Conservation (phyloP, 2,888 invertebrate genomes). For the Tipula helvola region DNA sequence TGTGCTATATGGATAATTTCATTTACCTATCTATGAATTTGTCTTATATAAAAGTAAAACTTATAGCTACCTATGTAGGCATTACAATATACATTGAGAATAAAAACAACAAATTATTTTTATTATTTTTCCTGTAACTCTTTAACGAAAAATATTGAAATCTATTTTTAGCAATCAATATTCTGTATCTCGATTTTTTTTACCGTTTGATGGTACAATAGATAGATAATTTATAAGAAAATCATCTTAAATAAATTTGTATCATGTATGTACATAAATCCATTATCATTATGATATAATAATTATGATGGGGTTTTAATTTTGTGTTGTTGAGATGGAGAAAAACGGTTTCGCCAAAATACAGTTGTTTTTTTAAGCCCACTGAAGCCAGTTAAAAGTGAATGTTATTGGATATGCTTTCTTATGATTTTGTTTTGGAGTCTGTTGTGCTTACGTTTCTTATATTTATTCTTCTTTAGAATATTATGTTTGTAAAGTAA, state of each 20-base stretch:
- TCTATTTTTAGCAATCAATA: neutral
- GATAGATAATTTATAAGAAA: neutral
- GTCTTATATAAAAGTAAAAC: neutral
- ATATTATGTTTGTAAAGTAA: neutral
- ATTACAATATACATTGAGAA: neutral
- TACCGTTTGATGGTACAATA: neutral
- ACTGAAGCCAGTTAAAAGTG: neutral
- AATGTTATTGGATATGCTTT: neutral
- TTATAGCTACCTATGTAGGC: neutral
- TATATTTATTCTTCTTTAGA: neutral
- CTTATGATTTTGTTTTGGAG: neutral
- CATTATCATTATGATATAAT: neutral
- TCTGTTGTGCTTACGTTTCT: neutral
- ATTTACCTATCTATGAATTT: neutral
- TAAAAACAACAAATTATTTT: neutral
- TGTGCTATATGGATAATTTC: neutral
- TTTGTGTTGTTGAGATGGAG: neutral
- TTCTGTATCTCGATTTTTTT: neutral
- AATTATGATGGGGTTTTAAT: neutral
- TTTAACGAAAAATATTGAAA: neutral
- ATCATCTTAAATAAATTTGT: neutral
- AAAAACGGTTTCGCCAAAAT: neutral
- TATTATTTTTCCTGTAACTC: neutral
- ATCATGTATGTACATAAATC: neutral
- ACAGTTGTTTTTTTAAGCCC: neutral